Base-by-base conservation (phyloP, 2,113 vertebrate species). In the Alosa alosa region DNA sequence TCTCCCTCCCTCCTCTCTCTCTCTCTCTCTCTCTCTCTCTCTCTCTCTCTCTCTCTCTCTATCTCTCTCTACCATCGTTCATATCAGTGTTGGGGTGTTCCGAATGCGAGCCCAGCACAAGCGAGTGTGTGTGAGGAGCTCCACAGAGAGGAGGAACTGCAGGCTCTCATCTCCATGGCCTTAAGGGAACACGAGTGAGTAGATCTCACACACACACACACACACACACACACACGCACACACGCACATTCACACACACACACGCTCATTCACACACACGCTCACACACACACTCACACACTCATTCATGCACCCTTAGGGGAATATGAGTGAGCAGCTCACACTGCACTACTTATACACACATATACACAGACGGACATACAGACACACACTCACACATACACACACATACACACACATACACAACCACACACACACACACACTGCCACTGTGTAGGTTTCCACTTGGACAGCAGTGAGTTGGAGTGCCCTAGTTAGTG, bases 161-260 rank as follows among this genome's bases (percentile, higher is more conserved):
- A 96, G 90, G 11, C 90, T 0, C 90, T 86, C 39, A 86, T 95
- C 87, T 84, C 18, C 83, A 87, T 89, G 20, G 41, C 83, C 31
- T 91, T 97, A 6, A 90, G 91, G 84, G 93, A 96, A 50, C 93
- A 90, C 11, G 86, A 93, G 98, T 98, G 91, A 97, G 97, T 96
- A 7, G 36, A 6, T 36, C 52, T 57, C 50, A 64, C 60, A 64
- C 20, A 64, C 60, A 64, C 60, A 68, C 60, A 68, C 60, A 64
- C 22, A 64, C 60, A 25, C 60, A 64, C 60, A 64, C 60, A 64
- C 60, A 64, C 60, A 52, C 47, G 1, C 47, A 4, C 47, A 49
- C 47, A 6, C 7, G 11, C 47, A 4, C 47, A 49, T 6, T 4
- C 47, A 49, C 47, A 49, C 47, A 49, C 47, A 49, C 47, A 49